Base-by-base conservation (phyloP, 92 coral and sea anemone genomes). In the Parazoanthus darwini region DNA sequence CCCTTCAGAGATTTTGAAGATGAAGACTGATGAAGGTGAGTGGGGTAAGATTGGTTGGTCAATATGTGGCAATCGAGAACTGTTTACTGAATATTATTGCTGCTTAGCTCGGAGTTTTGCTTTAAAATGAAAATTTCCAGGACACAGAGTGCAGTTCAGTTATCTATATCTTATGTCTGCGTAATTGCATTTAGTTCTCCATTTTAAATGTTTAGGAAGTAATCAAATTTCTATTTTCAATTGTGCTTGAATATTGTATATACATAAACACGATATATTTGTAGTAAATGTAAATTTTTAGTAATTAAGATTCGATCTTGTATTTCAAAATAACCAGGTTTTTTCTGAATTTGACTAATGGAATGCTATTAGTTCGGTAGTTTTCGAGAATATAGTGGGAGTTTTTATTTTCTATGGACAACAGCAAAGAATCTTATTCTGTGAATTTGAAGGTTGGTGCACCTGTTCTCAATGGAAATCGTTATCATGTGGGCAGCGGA, bases 1-100 rank as follows among this genome's bases (percentile, higher is more conserved):
- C 37, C 78, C 87, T 46, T 46, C 79, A 46, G 79, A 70, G 14
- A 4, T 84, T 71, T 48, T 84, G 87, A 84, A 72, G 36, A 84
- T 84, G 87, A 84, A 72, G 35, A 20, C 87, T 33, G 46, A 48
- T 44, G 87, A 84, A 84, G 87, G 87, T 84, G 68, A 23, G 87
- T 71, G 33, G 59, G 43, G 25, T 36, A 33, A 67, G 3, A 37
- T 36, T 74, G 39, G 22, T 29, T 39, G 42, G 79, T 39, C 25
- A 20, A 5, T 63, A 63, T 63, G 70, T 63, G 70, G 26, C 70
- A 63, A 63, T 13, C 66, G 23, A 79, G 66, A 73, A 1, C 77
- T 73, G 42, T 29, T 72, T 26, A 18, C 8, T 26, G 8, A 73
- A 36, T 73, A 22, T 73, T 73, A 63, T 23, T 63, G 26, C 70